Evolutionary conservation across 1,140 invertebrate species (phyloP).

Genomic region (Archegozetes longisetosus): DNA sequence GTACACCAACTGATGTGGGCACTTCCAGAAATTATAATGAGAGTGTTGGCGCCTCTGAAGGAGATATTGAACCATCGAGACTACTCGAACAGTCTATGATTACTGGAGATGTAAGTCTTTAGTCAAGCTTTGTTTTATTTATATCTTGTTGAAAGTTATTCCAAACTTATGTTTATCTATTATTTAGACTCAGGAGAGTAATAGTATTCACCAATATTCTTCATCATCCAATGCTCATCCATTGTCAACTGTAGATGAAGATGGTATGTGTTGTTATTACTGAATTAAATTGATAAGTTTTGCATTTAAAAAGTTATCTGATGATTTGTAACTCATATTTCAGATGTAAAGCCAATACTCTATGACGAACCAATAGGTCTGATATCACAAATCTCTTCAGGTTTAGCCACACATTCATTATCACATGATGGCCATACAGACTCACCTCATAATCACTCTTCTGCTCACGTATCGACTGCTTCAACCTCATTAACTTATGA

Average conservation of each 20-base stretch:
- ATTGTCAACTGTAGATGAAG: too few relatives aligned
- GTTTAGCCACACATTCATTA: too few relatives aligned
- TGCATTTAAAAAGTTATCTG: not conserved
- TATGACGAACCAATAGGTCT: not conserved
- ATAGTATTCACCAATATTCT: too few relatives aligned
- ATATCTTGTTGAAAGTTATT: too few relatives aligned
- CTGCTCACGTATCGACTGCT: too few relatives aligned
- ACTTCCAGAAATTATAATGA: not conserved
- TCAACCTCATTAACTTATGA: too few relatives aligned
- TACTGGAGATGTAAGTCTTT: slow-evolving; percentile 17
- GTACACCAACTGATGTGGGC: not conserved
- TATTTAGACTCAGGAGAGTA: too few relatives aligned
- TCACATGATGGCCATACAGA: not conserved
- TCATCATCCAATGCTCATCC: too few relatives aligned
- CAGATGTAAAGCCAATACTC: not conserved
- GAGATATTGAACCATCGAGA: slow-evolving; percentile 16
- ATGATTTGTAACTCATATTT: not conserved
- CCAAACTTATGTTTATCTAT: too few relatives aligned
- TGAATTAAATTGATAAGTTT: slow-evolving; percentile 31
- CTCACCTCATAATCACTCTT: not conserved
- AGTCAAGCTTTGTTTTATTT: too few relatives aligned
- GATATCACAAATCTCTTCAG: not conserved
- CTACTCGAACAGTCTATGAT: slow-evolving; percentile 20
- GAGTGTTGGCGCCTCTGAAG: not conserved
- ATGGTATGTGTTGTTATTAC: too few relatives aligned